A percentile compares a stretch with the other conserved stretches of the same genome.
Conservation (phyloP, 35 echinoderm and acorn worm genomes). For the Ophioderma brevispina region DNA sequence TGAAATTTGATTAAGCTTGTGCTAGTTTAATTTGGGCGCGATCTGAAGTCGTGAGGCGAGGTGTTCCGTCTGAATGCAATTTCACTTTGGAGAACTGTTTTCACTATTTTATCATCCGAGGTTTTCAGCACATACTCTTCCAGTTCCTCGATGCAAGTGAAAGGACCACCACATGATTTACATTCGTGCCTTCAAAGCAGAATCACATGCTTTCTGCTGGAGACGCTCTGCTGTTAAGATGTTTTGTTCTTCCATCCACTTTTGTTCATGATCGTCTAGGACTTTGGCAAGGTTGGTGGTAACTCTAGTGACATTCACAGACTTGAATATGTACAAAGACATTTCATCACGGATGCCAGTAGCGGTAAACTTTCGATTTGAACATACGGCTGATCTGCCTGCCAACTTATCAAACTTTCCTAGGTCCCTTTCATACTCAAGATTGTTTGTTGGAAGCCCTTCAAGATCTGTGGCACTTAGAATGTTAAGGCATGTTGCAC, state of each 20-base stretch:
- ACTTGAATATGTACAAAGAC: neutral
- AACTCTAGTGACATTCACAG: constrained; percentile 3
- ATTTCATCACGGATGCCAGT: constrained; percentile 3
- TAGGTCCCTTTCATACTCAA: constrained; percentile 3
- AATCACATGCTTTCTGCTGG: neutral
- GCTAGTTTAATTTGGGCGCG: neutral
- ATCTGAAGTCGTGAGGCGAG: constrained; percentile 6
- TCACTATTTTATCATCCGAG: neutral
- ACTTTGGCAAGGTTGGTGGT: neutral
- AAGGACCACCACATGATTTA: constrained; percentile 12
- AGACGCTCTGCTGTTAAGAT: neutral
- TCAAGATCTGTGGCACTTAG: neutral
- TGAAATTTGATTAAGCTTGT: constrained; percentile 18
- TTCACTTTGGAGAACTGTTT: neutral
- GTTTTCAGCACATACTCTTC: neutral
- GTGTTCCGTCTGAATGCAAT: neutral
- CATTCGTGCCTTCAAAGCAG: constrained; percentile 20
- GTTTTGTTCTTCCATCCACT: constrained; percentile 19
- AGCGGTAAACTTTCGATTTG: constrained; percentile 19
- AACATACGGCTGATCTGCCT: neutral
- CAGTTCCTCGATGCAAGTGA: constrained; percentile 5
- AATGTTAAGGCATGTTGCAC: neutral
- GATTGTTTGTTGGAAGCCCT: constrained; percentile 2
- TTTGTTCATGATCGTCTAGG: neutral
- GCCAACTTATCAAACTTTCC: neutral